Evolutionary conservation across 2,888 invertebrate species (phyloP), one percentile per base, ranked within the genome.

Genomic region (Trichopria drosophilae): DNA sequence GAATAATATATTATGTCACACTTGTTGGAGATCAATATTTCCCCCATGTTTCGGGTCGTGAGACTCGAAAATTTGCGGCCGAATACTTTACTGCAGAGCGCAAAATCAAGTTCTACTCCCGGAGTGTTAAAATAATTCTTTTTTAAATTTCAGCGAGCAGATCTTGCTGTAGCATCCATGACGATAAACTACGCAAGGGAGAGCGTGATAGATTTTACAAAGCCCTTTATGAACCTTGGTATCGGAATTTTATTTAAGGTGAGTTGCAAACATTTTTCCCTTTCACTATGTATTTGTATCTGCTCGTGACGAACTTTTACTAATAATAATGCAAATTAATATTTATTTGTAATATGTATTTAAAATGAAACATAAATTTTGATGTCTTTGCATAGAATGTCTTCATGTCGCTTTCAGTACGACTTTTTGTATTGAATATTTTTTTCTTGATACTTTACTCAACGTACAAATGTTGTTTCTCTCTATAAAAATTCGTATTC

Each of bases 211-310:
- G 97, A 97, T 76, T 98, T 98, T 76, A 97, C 97, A 0, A 96
- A 96, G 69, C 98, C 97, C 0, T 98, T 96, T 77, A 94, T 98
- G 91, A 96, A 96, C 75, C 82, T 97, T 10, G 97, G 97, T 22
- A 97, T 96, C 54, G 93, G 94, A 16, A 98, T 98, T 69, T 79
- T 97, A 23, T 96, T 94, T 77, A 94, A 94, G 85, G 90, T 90
- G 78, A 78, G 77, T 63, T 65, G 44, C 39, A 50, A 19, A 47
- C 20, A 22, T 26, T 48, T 34, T 26, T 26, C 9, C 20, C 39
- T 47, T 32, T 40, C n/a, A n/a, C n/a, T n/a, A 9, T 20, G 24
- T 13, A 22, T 16, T 39, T n/a, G 37, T 10, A 31, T 19, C 9
- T 22, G 31, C 6, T 6, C n/a, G 7, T 15, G 6, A 29, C n/a